phyloP scores from a whole-genome alignment of 2,797 vertebrate genomes.

The Alauda arvensis region DNA sequence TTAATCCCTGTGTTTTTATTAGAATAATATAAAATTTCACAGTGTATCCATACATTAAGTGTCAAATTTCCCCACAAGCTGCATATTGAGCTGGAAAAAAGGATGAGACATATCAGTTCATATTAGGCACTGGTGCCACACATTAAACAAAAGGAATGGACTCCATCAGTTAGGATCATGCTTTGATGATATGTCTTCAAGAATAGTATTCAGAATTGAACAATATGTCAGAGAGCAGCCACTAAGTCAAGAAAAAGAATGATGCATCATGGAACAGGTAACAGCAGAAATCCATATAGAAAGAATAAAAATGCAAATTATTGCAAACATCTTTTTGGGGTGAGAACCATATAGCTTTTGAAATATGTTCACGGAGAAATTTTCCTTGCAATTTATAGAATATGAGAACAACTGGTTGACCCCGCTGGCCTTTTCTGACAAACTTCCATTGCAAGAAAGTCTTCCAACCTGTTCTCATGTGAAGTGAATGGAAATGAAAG shows the following conservation, averaged over 20 bases:
- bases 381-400: background rate
- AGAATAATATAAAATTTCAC: background rate
- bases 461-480: slow-evolving; percentile 38
- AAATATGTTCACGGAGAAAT: background rate
- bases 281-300: background rate
- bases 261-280: background rate
- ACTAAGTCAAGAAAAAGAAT: background rate
- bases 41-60: background rate
- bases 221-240: background rate
- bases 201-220: background rate
- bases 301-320: background rate
- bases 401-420: background rate
- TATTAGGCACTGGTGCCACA: background rate
- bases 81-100: background rate
- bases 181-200: background rate
- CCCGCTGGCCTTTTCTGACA: background rate
- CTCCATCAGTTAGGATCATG: background rate
- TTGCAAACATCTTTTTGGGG: background rate
- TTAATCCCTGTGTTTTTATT: background rate
- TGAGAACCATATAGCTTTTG: background rate
- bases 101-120: background rate
- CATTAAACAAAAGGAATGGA: background rate
- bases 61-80: background rate
- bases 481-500: slow-evolving; percentile 39
- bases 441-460: background rate